A percentile compares a stretch with the other conserved stretches of the same genome.
Conservation (phyloP, 2,113 vertebrate genomes). For the Carettochelys insculpta region DNA sequence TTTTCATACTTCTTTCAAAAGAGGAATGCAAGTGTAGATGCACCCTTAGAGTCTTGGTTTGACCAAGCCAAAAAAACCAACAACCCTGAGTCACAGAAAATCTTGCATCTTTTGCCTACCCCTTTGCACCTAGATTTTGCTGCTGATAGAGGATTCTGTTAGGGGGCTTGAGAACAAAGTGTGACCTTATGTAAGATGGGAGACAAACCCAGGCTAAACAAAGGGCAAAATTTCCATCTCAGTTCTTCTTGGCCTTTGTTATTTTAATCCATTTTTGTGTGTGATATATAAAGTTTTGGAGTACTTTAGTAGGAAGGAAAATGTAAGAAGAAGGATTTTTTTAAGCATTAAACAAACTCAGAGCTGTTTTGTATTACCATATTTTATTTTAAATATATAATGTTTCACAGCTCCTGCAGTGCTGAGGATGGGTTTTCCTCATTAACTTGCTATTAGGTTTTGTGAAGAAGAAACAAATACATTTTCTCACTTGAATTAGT, state of each 20-base stretch:
- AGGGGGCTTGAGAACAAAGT: neutral
- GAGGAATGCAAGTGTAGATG: too few relatives aligned
- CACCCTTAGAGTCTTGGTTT: neutral
- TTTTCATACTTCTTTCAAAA: too few relatives aligned
- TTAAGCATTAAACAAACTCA: neutral
- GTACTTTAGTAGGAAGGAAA: neutral
- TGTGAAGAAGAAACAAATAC: neutral
- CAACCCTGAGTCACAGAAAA: neutral
- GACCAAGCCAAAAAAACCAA: neutral
- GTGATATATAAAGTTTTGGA: neutral
- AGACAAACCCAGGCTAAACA: neutral
- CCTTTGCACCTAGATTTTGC: neutral
- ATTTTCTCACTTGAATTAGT: neutral
- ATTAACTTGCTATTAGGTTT: conserved; percentile 27
- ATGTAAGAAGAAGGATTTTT: neutral
- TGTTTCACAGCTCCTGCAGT: conserved; percentile 16
- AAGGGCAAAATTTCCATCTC: neutral
- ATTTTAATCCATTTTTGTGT: neutral
- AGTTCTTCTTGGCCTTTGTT: neutral
- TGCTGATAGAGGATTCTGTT: neutral
- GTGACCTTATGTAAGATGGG: neutral
- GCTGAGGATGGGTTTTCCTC: neutral
- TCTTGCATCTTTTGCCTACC: neutral
- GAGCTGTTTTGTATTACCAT: neutral
- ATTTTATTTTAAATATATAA: conserved; percentile 21